phyloP scores from a whole-genome alignment of 2,888 invertebrate species.

The Cactoblastis cactorum region DNA sequence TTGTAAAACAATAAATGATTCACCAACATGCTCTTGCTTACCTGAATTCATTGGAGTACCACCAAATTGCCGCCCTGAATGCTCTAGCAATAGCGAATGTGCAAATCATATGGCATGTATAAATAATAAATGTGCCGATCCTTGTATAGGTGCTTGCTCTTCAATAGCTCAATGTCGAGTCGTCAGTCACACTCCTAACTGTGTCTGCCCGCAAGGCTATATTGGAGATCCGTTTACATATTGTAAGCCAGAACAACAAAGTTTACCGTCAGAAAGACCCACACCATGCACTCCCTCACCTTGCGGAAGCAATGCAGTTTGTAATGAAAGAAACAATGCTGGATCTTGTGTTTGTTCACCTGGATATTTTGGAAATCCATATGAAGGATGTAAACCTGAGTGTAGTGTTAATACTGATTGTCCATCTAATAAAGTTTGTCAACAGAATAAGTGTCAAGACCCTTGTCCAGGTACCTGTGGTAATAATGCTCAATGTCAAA shows the following conservation, averaged over 20 bases:
- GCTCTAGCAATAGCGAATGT: constrained; percentile 86
- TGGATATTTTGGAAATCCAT: constrained; percentile 82
- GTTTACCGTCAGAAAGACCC: constrained; percentile 53
- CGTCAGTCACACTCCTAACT: constrained; percentile 85
- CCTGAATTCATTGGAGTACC: constrained; percentile 83
- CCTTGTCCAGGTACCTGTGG: constrained; percentile 89
- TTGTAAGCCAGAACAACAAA: constrained; percentile 68
- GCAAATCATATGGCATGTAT: constrained; percentile 83
- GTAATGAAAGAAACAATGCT: constrained; percentile 83
- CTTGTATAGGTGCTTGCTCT: constrained; percentile 86
- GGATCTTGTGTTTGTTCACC: constrained; percentile 84
- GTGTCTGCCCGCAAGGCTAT: constrained; percentile 82
- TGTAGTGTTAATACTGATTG: constrained; percentile 87
- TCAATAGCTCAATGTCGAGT: constrained; percentile 85
- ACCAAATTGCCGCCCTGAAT: constrained; percentile 86
- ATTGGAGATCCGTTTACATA: constrained; percentile 86
- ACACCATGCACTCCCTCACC: constrained; percentile 84
- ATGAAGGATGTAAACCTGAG: constrained; percentile 86
- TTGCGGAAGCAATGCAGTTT: constrained; percentile 86
- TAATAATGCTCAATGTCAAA: constrained; percentile 84
- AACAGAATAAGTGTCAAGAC: constrained; percentile 86
- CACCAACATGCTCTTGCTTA: constrained; percentile 85
- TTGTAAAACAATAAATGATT: constrained; percentile 80
- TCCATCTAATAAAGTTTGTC: constrained; percentile 84
- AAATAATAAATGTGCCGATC: constrained; percentile 85